Evolutionary conservation across 2,888 invertebrate species (phyloP), one percentile per base, ranked within the genome.

Genomic region (Boloria euphrosyne): DNA sequence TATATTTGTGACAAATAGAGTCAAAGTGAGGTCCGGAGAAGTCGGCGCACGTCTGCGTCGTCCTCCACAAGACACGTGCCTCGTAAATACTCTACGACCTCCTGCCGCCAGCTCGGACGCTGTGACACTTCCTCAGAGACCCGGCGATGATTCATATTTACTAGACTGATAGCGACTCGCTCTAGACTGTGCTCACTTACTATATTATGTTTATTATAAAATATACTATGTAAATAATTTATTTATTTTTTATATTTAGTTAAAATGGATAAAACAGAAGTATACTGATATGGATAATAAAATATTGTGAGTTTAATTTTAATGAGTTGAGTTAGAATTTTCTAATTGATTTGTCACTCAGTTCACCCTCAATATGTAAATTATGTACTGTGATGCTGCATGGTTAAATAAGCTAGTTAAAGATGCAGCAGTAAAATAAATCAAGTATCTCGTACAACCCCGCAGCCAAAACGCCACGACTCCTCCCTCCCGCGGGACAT

Each of bases 401-500:
- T 31, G 31, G 31, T 38, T 10, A 38, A 38, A 38, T 38, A 38
- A 38, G 10, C 1, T 38, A 38, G 2, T 31, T 31, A 31, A 38
- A 57, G 13, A 3, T 46, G 22, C 44, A 46, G 46, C 16, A n/a
- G 27, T 57, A 57, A 57, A 57, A 46, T 57, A 57, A 44, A n/a
- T 44, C 27, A 57, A 46, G 2, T n/a, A 46, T 47, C 16, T 13
- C 3, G 59, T 3, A 27, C 13, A 31, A 14, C 31, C 59, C 59
- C 18, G 17, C 59, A 47, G 46, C 27, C 57, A 57, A n/a, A 46
- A 46, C 49, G 49, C 13, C 49, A 14, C 49, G 49, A 14, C 6
- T 27, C 59, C 16, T 13, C 16, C 17, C 49, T 57, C 59, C 59
- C 59, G 59, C 17, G 59, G 59, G 59, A 59, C 49, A 16, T 6